Percentiles rank a stretch among this genome's conserved stretches.
Evolutionary conservation across 2,888 invertebrate species (phyloP).

Genomic region (Neoaliturus tenellus): DNA sequence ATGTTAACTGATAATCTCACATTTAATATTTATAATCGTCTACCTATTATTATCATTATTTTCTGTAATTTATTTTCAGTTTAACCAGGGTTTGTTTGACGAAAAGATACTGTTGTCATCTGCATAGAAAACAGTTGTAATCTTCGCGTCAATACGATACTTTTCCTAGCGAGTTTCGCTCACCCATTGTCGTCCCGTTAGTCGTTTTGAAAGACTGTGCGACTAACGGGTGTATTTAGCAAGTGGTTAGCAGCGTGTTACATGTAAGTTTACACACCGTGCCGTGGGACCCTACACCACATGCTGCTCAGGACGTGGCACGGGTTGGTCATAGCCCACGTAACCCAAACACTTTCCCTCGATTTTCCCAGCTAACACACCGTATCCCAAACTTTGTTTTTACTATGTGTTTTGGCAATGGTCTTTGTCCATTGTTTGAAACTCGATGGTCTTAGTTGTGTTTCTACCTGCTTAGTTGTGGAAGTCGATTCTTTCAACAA

Average conservation of each 20-base stretch:
- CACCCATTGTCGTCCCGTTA: background rate
- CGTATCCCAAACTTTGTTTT: conserved; percentile 24
- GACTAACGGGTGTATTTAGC: background rate
- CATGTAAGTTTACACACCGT: background rate
- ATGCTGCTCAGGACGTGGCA: too few species aligned
- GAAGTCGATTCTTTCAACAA: too few species aligned
- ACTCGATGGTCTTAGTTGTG: too few species aligned
- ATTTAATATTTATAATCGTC: too few species aligned
- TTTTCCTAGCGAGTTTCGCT: background rate
- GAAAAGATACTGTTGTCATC: too few species aligned
- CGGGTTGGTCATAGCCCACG: background rate
- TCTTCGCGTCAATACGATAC: background rate
- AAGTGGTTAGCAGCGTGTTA: background rate
- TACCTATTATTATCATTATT: too few species aligned
- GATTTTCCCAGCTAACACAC: conserved; percentile 6
- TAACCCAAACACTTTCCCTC: conserved; percentile 9
- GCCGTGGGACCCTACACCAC: background rate
- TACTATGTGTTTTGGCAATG: background rate
- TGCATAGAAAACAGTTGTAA: too few species aligned
- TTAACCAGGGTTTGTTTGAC: too few species aligned
- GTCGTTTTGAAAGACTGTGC: background rate
- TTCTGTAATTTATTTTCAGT: too few species aligned
- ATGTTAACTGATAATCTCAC: too few species aligned
- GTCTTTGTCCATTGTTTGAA: background rate
- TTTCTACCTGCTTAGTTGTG: too few species aligned